These are phyloP conservation scores for Enteromius mattozi DNA, from an alignment of 2,797 vertebrate species.

Conservation along the genomic window DNA sequence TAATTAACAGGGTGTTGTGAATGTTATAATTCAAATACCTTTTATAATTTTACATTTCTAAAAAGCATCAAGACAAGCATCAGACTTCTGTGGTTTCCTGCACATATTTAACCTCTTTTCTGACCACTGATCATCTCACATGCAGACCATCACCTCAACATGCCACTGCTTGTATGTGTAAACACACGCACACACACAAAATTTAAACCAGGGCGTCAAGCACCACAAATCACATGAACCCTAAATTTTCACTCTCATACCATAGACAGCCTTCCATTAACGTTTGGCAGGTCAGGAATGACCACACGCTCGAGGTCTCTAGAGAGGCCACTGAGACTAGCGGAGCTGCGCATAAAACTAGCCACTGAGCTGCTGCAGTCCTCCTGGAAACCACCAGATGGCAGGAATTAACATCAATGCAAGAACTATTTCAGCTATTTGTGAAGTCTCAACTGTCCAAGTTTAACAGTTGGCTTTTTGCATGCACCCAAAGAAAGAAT, in stretches of 20 bases:
- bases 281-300: conserved; percentile 76
- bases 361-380: conserved; percentile 74
- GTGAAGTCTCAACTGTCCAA: conserved; percentile 14
- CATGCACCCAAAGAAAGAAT: conserved; percentile 10
- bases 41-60: neutral
- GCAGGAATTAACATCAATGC: conserved; percentile 54
- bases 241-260: conserved; percentile 15
- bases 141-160: conserved; percentile 20
- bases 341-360: conserved; percentile 71
- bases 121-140: neutral
- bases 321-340: conserved; percentile 65
- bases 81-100: neutral
- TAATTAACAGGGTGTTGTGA: neutral
- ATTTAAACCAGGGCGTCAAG: neutral
- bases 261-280: conserved; percentile 64
- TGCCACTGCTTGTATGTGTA: neutral
- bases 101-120: neutral
- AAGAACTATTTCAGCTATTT: conserved; percentile 20
- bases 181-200: neutral
- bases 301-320: conserved; percentile 74
- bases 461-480: conserved; percentile 15
- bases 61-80: neutral
- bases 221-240: neutral
- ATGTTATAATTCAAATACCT: neutral
- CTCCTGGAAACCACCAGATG: conserved; percentile 70